phyloP scores from a whole-genome alignment of 1,140 invertebrate genomes.

The Gryon sp. region DNA sequence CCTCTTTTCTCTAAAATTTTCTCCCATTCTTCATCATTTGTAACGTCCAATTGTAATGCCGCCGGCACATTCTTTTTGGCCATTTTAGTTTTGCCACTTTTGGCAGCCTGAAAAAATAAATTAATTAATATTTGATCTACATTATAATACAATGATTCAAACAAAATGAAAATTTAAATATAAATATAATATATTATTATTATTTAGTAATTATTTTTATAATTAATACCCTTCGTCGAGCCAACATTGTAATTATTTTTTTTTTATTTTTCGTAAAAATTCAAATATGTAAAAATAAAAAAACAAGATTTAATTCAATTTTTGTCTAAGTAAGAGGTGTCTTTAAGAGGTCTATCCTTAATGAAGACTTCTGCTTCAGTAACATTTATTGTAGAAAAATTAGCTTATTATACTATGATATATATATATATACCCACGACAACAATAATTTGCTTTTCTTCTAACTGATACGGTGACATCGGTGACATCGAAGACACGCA shows the following conservation, averaged over 20 bases:
- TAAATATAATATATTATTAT: background rate
- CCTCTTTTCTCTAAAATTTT: conserved; percentile 89
- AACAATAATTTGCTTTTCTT: conserved; percentile 48
- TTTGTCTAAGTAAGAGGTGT: too few relatives aligned
- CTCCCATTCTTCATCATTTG: conserved; percentile 92
- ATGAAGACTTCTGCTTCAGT: too few relatives aligned
- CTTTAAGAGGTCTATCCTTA: too few relatives aligned
- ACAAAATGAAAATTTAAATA: background rate
- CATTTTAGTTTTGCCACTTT: conserved; percentile 70
- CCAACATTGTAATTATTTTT: conserved; percentile 64
- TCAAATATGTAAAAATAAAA: too few relatives aligned
- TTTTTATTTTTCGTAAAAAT: conserved; percentile 14
- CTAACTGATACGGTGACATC: conserved; percentile 61
- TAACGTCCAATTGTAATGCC: conserved; percentile 89
- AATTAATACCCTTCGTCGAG: conserved; percentile 67
- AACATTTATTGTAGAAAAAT: too few relatives aligned
- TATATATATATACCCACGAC: conserved; percentile 41
- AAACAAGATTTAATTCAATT: too few relatives aligned
- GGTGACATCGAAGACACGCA: conserved; percentile 62
- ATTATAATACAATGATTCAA: too few relatives aligned
- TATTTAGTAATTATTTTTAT: background rate
- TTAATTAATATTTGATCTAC: background rate
- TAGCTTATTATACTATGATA: conserved; percentile 16
- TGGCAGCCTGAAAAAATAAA: conserved; percentile 61
- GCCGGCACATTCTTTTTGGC: conserved; percentile 87